Conservation (phyloP, 2,113 vertebrate species). For the Cichladusa arquata region DNA sequence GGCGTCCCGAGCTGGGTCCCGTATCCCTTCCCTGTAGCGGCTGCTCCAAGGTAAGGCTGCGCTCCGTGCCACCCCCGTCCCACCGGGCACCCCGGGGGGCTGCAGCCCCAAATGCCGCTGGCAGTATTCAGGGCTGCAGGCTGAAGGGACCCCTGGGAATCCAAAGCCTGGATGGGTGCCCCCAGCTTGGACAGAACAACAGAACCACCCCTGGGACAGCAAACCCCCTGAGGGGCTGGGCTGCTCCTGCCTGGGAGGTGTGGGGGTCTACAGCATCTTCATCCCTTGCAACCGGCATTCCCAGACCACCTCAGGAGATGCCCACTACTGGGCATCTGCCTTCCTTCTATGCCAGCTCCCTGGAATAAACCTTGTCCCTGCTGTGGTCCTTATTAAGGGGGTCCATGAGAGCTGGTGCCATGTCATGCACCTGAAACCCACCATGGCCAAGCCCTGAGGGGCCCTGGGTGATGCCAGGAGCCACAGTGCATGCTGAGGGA, state of each 20-base stretch:
- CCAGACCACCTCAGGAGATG: neutral
- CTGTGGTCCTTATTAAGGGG: neutral
- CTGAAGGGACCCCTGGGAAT: neutral
- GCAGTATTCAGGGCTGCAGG: neutral
- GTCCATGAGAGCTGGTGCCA: neutral
- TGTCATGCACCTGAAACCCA: neutral
- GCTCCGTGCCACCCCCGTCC: neutral
- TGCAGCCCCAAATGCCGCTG: neutral
- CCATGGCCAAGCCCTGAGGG: neutral
- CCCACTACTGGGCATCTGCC: neutral
- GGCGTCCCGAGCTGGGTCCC: neutral
- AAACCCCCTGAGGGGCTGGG: neutral
- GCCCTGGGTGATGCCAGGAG: neutral
- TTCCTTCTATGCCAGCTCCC: neutral
- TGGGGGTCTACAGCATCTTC: neutral
- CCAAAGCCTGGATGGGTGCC: neutral
- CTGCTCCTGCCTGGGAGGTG: neutral
- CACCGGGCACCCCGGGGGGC: neutral
- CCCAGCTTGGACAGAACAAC: neutral
- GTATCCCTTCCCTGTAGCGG: neutral
- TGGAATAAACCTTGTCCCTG: neutral
- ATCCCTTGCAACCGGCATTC: neutral
- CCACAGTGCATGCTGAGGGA: neutral
- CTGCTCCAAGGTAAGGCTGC: slow-evolving; percentile 52
- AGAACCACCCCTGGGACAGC: neutral